These are phyloP conservation scores for Myiagra hebetior DNA, from an alignment of 2,113 vertebrate genomes.

Conservation along the genomic window DNA sequence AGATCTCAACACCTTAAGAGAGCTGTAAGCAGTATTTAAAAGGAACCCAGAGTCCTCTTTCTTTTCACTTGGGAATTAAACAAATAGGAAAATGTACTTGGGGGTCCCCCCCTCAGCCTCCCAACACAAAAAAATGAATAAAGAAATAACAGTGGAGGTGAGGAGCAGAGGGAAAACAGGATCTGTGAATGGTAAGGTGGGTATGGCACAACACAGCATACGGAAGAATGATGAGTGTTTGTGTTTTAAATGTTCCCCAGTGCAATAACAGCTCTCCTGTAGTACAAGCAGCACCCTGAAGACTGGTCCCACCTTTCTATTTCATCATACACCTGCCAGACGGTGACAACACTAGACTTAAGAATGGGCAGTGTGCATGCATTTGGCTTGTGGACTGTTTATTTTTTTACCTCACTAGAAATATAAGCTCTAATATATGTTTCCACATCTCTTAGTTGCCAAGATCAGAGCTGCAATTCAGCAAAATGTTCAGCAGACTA, in stretches of 20 bases:
- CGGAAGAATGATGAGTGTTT: not conserved
- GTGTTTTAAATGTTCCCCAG: not conserved
- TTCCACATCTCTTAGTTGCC: not conserved
- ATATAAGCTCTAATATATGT: not conserved
- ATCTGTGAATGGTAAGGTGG: not conserved
- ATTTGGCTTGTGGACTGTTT: not conserved
- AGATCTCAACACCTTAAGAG: not conserved
- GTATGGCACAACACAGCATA: not conserved
- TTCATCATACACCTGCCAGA: not conserved
- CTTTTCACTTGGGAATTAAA: not conserved
- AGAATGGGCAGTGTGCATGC: not conserved
- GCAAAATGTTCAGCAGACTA: not conserved
- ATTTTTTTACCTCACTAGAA: not conserved
- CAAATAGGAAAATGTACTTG: not conserved
- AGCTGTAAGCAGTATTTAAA: not conserved
- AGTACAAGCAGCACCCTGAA: not conserved
- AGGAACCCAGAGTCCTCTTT: not conserved
- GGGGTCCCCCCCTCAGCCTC: not conserved
- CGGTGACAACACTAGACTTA: not conserved
- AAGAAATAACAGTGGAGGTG: not conserved
- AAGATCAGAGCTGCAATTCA: not conserved
- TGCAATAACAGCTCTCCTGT: not conserved
- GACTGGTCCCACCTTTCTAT: not conserved
- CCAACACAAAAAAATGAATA: not conserved
- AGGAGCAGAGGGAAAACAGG: not conserved